A percentile compares a stretch with the other conserved stretches of the same genome.
Conservation (phyloP, 2,888 invertebrate species). For the Epinotia nisella region DNA sequence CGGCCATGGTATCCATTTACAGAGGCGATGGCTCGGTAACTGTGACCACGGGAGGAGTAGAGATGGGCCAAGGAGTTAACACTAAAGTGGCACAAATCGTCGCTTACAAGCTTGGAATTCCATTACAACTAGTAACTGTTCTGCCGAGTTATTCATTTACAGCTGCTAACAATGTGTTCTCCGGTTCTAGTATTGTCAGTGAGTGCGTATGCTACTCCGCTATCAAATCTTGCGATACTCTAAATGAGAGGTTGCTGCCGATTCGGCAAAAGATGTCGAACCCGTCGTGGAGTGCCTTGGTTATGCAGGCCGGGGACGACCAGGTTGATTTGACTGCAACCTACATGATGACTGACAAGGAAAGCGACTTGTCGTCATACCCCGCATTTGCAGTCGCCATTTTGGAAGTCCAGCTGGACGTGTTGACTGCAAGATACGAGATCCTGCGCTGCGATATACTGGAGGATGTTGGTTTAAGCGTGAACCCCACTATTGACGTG, state of each 20-base stretch:
- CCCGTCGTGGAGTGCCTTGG: conserved; percentile 85
- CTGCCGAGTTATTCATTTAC: conserved; percentile 85
- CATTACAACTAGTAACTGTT: conserved; percentile 85
- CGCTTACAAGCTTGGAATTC: conserved; percentile 89
- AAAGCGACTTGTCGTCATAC: conserved; percentile 80
- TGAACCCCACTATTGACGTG: conserved; percentile 87
- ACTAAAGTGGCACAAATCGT: conserved; percentile 92
- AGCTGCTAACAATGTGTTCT: conserved; percentile 85
- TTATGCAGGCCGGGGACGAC: conserved; percentile 80
- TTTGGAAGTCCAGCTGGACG: conserved; percentile 88
- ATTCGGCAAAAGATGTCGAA: conserved; percentile 76
- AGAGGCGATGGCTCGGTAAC: conserved; percentile 89
- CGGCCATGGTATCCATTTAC: conserved; percentile 87
- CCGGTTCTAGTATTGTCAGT: conserved; percentile 88
- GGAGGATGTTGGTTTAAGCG: conserved; percentile 88
- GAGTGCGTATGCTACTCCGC: conserved; percentile 85
- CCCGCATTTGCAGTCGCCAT: conserved; percentile 85
- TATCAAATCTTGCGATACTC: conserved; percentile 85
- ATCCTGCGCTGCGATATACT: conserved; percentile 86
- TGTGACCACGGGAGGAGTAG: conserved; percentile 88
- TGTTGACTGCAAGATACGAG: conserved; percentile 88
- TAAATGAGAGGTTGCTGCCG: conserved; percentile 84
- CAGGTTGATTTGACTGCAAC: conserved; percentile 85
- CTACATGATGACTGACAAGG: conserved; percentile 85
- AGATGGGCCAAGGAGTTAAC: conserved; percentile 92